Base-by-base conservation (phyloP, 2,888 invertebrate genomes). In the Salticus scenicus region DNA sequence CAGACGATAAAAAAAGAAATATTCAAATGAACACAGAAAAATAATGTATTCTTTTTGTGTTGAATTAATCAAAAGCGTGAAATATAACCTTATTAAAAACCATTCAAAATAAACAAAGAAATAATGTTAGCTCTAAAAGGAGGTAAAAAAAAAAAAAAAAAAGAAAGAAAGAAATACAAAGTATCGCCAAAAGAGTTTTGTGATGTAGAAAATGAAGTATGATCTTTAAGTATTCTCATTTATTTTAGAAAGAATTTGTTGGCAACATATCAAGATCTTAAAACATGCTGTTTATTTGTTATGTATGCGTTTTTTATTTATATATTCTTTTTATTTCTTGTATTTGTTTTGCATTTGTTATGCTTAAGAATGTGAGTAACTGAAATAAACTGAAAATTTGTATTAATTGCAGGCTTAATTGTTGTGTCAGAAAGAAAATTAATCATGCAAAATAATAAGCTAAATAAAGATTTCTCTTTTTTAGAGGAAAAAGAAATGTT, bases 51-150 rank as follows among this genome's bases (percentile, higher is more conserved):
- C 75, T 82, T 70, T 71, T 75, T 71, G 70, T 42, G 33, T 33
- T 42, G 70, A 64, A 47, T 30, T 75, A 71, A 71, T 71, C 73
- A 76, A 82, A 64, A 76, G 64, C 66, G 64, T 70, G 31, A 71
- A 70, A 82, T 76, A 82, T 82, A 47, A 82, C 70, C 75, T 64
- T 71, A 76, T 82, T 75, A 76, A 75, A 70, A 69, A 31, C 75
- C 63, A 76, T 76, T 82, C 75, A 75, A 82, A 82, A 82, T 71
- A 82, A 82, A 82, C 82, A 82, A 82, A 75, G 42, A 28, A 37
- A n/a, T n/a, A 20, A n/a, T 14, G 63, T 66, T n/a, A 31, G 17
- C 47, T 37, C 5, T 24, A 42, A 71, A 71, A 71, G 14, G 20
- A 57, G 42, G 51, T 51, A 37, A 66, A 27, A 78, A 78, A 51